Evolutionary conservation across 2,888 invertebrate genomes (phyloP), one percentile per base, ranked within the genome.

Genomic region (Drosophila melanocephala): DNA sequence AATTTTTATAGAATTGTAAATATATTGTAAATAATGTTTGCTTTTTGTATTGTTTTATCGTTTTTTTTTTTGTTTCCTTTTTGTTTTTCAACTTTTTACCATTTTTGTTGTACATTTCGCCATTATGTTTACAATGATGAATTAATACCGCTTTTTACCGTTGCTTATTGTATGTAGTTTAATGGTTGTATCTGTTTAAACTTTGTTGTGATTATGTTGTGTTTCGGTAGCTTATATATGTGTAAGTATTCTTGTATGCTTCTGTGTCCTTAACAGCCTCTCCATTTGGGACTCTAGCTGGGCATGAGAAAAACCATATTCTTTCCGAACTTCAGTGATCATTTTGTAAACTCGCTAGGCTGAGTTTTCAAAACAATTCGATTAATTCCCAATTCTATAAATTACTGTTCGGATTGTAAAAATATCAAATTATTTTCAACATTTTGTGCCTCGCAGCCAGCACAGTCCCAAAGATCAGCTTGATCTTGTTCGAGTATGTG

Each of bases 11-110:
- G 90, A 86, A 86, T 86, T 86, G 86, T 86, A 86, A 86, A 86
- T 86, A 86, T 89, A 84, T 90, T 86, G 86, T 86, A 86, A 86
- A 86, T 86, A 86, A 90, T 90, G 90, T 86, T 90, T 88, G 81
- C 87, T 62, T 86, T 75, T 79, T 78, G 71, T 74, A 68, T 83
- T 78, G 59, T 75, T 77, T 69, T 69, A 56, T 53, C 53, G 19
- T 7, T 37, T 37, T 37, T 62, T 63, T 51, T 64, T 53, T 68
- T 26, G 19, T 51, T 66, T 68, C 66, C 52, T 66, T 72, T 82
- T 80, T 69, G 64, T 57, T 55, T 64, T 72, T 69, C 33, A 88
- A 87, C 86, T 53, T 72, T 76, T 72, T 73, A 64, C 81, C 75
- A 67, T 83, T 86, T 86, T 74, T 79, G 72, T 86, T 86, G 90